Base-by-base conservation (phyloP, 1,140 invertebrate genomes). In the Mylabris phalerata region DNA sequence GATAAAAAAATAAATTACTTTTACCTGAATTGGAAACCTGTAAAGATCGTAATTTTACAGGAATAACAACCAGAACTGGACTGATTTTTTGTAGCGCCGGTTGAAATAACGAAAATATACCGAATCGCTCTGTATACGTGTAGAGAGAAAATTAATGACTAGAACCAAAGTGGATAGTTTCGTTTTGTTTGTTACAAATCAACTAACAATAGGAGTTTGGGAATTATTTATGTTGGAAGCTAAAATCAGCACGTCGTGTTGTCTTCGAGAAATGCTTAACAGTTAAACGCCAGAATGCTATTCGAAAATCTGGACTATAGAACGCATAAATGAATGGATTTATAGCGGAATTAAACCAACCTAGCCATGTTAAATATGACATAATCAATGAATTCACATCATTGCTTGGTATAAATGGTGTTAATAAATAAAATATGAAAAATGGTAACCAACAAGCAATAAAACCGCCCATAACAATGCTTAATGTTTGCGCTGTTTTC, bases 381-480 rank as follows among this genome's bases (percentile, higher is more conserved):
- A 92, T 92, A 7, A 92, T 75, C 7, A 84, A 76, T 6, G 78
- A 72, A 55, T 79, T 81, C 2, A 81, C 78, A 42, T 80, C 79
- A n/a, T 73, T 71, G 3, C 63, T 75, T 0, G 80, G 78, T 26
- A 82, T 60, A 67, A 92, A 92, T 1, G 90, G 88, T 7, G 85
- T 89, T 2, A 89, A 75, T 5, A 95, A 73, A 68, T 95, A 95
- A 42, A 90, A 85, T 0, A 91, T 80, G 74, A 96, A 97, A 73
- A 94, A 93, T 5, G 90, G 90, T 42, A 90, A 73, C 91, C 91
- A 94, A 63, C 92, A 96, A 2, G 90, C 83, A 4, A 96, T 84
- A 70, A 96, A 95, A 5, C 90, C 91, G 4, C 93, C 92, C 25
- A 95, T 92, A 2, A 96, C 93, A 25, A 95, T 84, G 7, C 90